phyloP scores from a whole-genome alignment of 2,888 invertebrate genomes.

The Dromius quadrimaculatus region DNA sequence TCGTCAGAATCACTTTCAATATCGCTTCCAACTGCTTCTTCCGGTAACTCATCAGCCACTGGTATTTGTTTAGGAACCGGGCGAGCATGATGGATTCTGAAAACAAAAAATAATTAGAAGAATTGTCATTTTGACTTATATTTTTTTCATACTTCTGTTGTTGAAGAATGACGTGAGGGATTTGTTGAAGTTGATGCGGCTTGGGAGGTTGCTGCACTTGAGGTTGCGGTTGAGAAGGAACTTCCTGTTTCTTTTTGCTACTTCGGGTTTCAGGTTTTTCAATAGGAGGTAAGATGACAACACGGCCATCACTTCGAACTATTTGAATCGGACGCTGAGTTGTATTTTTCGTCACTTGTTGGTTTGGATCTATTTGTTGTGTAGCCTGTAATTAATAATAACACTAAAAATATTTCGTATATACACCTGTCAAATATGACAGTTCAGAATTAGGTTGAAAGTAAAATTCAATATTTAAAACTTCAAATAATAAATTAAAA shows the following conservation, averaged over 20 bases:
- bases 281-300: conserved; percentile 84
- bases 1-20: conserved; percentile 73
- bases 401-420: background rate
- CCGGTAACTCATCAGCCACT: conserved; percentile 62
- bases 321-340: conserved; percentile 76
- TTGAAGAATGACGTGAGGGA: background rate
- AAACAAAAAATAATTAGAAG: conserved; percentile 21
- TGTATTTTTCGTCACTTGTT: conserved; percentile 61
- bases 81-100: conserved; percentile 55
- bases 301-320: conserved; percentile 79
- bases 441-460: conserved; percentile 8
- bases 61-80: conserved; percentile 60
- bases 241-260: conserved; percentile 69
- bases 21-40: conserved; percentile 66
- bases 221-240: background rate
- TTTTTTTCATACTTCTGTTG: conserved; percentile 57
- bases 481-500: conserved; percentile 10
- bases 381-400: conserved; percentile 27
- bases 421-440: conserved; percentile 1
- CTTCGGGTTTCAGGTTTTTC: conserved; percentile 86
- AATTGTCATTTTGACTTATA: conserved; percentile 7
- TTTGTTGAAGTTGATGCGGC: conserved; percentile 36
- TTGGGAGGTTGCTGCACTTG: conserved; percentile 56
- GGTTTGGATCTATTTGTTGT: background rate
- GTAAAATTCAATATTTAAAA: conserved; percentile 13